These are phyloP conservation scores for Hirtodrosophila trivittata DNA, from an alignment of 2,888 invertebrate species.

Conservation along the genomic window DNA sequence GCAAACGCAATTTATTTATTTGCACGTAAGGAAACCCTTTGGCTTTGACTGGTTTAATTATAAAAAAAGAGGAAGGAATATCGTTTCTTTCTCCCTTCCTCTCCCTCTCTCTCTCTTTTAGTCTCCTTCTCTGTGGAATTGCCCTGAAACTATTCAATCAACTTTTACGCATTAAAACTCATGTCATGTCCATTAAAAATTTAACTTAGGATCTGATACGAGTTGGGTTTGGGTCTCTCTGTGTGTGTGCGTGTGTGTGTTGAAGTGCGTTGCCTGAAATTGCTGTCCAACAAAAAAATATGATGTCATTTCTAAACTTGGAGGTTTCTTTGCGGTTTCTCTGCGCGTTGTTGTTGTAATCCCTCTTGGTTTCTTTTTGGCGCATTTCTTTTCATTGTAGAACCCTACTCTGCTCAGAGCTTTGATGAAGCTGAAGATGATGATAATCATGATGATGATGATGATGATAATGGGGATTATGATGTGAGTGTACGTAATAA, in stretches of 20 bases:
- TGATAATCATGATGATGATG: slow-evolving; percentile 34
- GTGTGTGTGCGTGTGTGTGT: slow-evolving; percentile 1
- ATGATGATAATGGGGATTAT: slow-evolving; percentile 28
- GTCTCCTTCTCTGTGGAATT: slow-evolving; percentile 2
- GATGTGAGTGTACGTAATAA: too few species aligned
- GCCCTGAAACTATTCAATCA: slow-evolving; percentile 44
- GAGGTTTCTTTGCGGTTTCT: background rate
- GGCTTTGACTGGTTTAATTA: slow-evolving; percentile 36
- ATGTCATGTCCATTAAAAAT: slow-evolving; percentile 29
- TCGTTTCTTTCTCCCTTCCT: too few species aligned
- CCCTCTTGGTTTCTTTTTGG: slow-evolving; percentile 24
- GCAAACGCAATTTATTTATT: slow-evolving; percentile 55
- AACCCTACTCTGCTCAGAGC: background rate
- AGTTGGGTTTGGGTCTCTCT: background rate
- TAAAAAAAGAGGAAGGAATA: slow-evolving; percentile 1
- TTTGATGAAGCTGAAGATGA: slow-evolving; percentile 22
- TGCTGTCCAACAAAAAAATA: slow-evolving; percentile 29
- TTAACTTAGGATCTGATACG: slow-evolving; percentile 8
- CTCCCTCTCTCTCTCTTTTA: background rate
- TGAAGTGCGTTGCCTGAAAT: slow-evolving; percentile 22
- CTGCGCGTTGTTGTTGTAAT: slow-evolving; percentile 53
- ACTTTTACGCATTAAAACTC: slow-evolving; percentile 45
- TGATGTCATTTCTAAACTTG: slow-evolving; percentile 73
- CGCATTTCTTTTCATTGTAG: slow-evolving; percentile 19
- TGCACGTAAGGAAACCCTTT: slow-evolving; percentile 43